A percentile compares a stretch with the other conserved stretches of the same genome.
phyloP scores from a whole-genome alignment of 1,140 invertebrate species.

The Caerostris extrusa region DNA sequence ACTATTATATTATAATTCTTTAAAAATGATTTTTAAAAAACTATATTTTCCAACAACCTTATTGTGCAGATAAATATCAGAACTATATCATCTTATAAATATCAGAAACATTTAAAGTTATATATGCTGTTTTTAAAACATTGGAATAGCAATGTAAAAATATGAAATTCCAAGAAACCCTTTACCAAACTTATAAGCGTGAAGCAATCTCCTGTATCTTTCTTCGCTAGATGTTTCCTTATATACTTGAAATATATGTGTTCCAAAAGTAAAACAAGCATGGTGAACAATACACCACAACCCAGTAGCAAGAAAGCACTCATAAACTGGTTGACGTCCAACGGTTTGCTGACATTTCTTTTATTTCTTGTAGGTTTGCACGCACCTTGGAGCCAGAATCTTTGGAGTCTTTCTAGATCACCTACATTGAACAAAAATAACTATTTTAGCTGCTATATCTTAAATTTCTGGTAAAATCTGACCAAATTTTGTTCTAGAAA shows the following conservation, averaged over 20 bases:
- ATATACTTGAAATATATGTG: slow-evolving; percentile 96
- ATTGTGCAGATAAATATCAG: no score
- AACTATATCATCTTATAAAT: no score
- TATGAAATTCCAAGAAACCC: neutral
- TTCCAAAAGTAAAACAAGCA: slow-evolving; percentile 92
- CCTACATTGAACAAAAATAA: slow-evolving; percentile 82
- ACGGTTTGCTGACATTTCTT: slow-evolving; percentile 88
- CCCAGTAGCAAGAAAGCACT: slow-evolving; percentile 97
- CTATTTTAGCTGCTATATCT: no score
- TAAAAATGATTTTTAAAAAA: no score
- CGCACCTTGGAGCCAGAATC: slow-evolving; percentile 98
- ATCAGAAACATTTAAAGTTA: no score
- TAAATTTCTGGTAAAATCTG: no score
- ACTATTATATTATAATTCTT: no score
- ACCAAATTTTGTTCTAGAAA: no score
- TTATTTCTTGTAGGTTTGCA: slow-evolving; percentile 96
- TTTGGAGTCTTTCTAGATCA: slow-evolving; percentile 94
- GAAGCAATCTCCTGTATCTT: slow-evolving; percentile 93
- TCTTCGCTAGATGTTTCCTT: slow-evolving; percentile 92
- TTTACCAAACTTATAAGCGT: slow-evolving; percentile 92
- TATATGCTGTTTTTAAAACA: no score
- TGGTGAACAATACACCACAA: slow-evolving; percentile 96
- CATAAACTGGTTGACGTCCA: slow-evolving; percentile 98
- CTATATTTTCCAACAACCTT: no score
- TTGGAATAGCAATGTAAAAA: no score